Evolutionary conservation across 2,888 invertebrate species (phyloP).

Genomic region (Yponomeuta plumbellus): DNA sequence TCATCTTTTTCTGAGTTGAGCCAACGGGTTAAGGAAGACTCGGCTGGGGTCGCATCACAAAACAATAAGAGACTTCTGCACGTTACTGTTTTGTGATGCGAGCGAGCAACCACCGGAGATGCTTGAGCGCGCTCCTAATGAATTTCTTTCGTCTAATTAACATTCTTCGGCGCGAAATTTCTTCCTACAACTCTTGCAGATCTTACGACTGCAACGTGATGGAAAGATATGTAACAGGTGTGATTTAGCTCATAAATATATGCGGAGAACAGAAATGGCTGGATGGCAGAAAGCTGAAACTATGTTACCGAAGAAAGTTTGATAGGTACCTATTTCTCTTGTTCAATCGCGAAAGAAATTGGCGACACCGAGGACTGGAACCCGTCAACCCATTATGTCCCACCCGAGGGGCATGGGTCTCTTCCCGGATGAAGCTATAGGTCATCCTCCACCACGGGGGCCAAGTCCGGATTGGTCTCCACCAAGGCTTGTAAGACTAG

Average conservation of each 20-base stretch:
- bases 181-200: neutral
- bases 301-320: neutral
- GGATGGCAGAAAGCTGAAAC: neutral
- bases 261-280: neutral
- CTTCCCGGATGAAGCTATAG: no score
- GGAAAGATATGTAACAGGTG: neutral
- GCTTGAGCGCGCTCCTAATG: neutral
- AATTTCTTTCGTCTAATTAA: conserved; percentile 1
- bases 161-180: neutral
- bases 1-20: no score
- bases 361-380: neutral
- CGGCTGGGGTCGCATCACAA: no score
- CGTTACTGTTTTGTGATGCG: neutral
- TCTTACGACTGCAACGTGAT: neutral
- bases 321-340: neutral
- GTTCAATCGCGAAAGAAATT: neutral
- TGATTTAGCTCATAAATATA: neutral
- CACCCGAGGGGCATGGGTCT: no score
- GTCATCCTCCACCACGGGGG: no score
- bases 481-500: no score
- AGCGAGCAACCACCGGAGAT: neutral
- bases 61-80: neutral
- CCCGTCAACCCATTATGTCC: no score
- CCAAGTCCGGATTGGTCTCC: no score
- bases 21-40: no score